Conservation (phyloP, 2,113 vertebrate species). For the Aegotheles bennettii region DNA sequence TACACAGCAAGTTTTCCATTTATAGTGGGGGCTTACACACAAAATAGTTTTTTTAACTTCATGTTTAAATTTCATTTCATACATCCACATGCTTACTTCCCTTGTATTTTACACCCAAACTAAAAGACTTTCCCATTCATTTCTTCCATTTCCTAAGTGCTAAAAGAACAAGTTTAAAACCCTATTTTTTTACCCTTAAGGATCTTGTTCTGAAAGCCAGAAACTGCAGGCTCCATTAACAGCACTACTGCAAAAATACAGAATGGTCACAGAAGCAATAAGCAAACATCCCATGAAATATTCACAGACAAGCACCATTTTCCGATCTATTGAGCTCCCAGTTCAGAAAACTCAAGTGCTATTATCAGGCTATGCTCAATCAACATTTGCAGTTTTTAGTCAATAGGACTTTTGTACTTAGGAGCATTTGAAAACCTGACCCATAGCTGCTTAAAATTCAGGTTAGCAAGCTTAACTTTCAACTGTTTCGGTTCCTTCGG, state of each 20-base stretch:
- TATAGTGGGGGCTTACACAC: background rate
- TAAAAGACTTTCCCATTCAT: background rate
- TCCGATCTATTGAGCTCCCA: background rate
- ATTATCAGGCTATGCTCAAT: constrained; percentile 12
- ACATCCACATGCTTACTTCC: background rate
- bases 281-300: constrained; percentile 19
- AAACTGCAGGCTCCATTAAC: constrained; percentile 25
- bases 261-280: background rate
- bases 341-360: constrained; percentile 19
- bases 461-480: background rate
- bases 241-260: background rate
- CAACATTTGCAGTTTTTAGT: constrained; percentile 26
- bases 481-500: background rate
- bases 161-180: background rate
- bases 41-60: background rate
- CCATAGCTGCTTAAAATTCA: constrained; percentile 3
- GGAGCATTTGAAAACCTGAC: background rate
- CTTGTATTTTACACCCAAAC: background rate
- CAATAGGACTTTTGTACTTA: constrained; percentile 6
- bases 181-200: background rate
- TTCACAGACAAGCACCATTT: constrained; percentile 10
- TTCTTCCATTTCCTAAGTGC: background rate
- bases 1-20: background rate
- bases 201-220: background rate
- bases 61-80: background rate